phyloP scores from a whole-genome alignment of 1,140 invertebrate genomes.

The Neodiprion virginianus region DNA sequence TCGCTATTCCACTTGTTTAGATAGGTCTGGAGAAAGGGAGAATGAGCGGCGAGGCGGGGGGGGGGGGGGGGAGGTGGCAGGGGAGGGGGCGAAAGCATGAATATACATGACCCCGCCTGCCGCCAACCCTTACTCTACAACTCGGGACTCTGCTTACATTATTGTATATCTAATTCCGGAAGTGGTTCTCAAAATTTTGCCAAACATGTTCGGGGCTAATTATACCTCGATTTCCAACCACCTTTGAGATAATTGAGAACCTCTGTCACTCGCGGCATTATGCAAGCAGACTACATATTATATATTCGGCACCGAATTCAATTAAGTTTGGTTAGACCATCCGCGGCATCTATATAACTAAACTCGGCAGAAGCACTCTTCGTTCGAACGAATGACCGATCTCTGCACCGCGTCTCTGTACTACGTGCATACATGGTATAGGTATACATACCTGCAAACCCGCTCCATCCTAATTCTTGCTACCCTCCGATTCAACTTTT shows the following conservation, averaged over 20 bases:
- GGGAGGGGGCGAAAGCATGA: slow-evolving; percentile 55
- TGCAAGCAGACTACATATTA: slow-evolving; percentile 64
- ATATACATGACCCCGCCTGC: slow-evolving; percentile 63
- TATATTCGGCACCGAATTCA: slow-evolving; percentile 64
- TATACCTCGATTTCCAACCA: slow-evolving; percentile 7
- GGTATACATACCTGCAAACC: too few species aligned
- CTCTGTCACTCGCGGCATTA: slow-evolving; percentile 56
- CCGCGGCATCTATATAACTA: background rate
- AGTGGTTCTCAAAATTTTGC: slow-evolving; percentile 57
- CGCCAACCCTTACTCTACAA: slow-evolving; percentile 57
- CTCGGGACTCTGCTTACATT: slow-evolving; percentile 62
- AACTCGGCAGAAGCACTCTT: too few species aligned
- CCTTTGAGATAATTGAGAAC: slow-evolving; percentile 42
- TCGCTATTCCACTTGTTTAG: slow-evolving; percentile 50
- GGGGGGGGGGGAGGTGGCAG: slow-evolving; percentile 36
- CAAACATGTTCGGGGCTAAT: background rate
- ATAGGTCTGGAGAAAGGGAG: slow-evolving; percentile 32
- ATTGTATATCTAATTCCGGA: slow-evolving; percentile 64
- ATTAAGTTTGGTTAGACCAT: slow-evolving; percentile 62
- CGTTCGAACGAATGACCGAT: background rate
- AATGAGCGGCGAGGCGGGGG: slow-evolving; percentile 29
- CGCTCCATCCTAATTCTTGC: too few species aligned
- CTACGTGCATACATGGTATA: background rate
- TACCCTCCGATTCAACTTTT: too few species aligned
- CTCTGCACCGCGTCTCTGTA: slow-evolving; percentile 15